Evolutionary conservation across 2,888 invertebrate species (phyloP), one percentile per base, ranked within the genome.

Genomic region (Cantharis rufa): DNA sequence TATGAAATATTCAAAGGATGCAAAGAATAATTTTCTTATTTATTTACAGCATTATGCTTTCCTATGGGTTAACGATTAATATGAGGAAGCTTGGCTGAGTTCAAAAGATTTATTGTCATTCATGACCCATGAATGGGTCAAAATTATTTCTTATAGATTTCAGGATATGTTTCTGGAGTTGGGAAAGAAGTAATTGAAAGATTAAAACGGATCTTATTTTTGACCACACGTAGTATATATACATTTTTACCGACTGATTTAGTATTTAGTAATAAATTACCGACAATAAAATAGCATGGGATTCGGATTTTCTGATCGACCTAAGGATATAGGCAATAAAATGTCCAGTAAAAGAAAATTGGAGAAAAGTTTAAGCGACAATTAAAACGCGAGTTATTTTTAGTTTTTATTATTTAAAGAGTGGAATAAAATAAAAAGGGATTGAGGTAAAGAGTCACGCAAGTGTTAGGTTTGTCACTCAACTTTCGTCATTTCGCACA

Each of bases 401-500:
- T 48, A 48, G n/a, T 48, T 48, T 48, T 48, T 48, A n/a, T 48
- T 48, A 27, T 11, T 27, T 69, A 28, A 69, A 28, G 28, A 28
- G 28, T 27, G 7, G 9, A 15, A 16, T 15, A 48, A 48, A 70
- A 70, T 15, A 70, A 48, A 62, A 21, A 16, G 13, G 13, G 15
- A n/a, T 70, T 70, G 21, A 61, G n/a, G 70, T 70, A 70, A 70
- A 70, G 69, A 63, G 64, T 63, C 71, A 71, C 62, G 77, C 79
- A 71, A 77, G 76, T 77, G 75, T 71, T 75, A 74, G 64, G 80
- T 79, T 79, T 74, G 80, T 82, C 82, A 81, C 80, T 81, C 82
- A 82, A 80, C 82, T 83, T 83, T 80, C 82, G 81, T 81, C 84
- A 84, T 85, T 85, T 85, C 86, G 84, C 84, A 85, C 84, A 85